Evolutionary conservation across 2,888 invertebrate species (phyloP), one percentile per base, ranked within the genome.

Genomic region (Nycteola revayana): DNA sequence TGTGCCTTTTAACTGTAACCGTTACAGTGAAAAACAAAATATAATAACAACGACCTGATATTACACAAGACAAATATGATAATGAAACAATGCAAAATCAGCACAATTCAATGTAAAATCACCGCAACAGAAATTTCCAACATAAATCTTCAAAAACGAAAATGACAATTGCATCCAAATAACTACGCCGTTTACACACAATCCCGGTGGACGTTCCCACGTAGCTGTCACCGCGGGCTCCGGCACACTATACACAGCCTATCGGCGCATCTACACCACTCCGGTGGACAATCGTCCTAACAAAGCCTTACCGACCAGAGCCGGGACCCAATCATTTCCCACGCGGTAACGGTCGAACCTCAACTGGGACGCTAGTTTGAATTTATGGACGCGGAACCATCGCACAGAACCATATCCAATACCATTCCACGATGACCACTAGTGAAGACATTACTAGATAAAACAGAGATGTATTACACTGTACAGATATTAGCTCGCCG

Each of bases 201-300:
- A 75, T 72, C 72, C 73, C 73, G 72, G 66, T 64, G 56, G 63
- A 42, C 40, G 71, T 87, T 88, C 87, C 87, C 87, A 86, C 82
- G 82, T 79, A 76, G 77, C 84, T 86, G 85, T 87, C 85, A 83
- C 75, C 73, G 75, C 68, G 66, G 66, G 69, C 75, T 60, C 63
- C 71, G 66, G 60, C 67, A 30, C 43, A 47, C 55, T 63, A 65
- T 59, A 62, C 65, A 62, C 70, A 58, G 75, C 68, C 73, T 88
- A 88, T 87, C 87, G 79, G 67, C 65, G 60, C 81, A 87, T 87
- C 87, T 87, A 82, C 80, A 75, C 77, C 75, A 75, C 77, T 73
- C 77, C 70, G 67, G 85, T 85, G 87, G 86, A 88, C 87, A 87
- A 83, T 86, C 85, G 80, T 78, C 85, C 80, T 85, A 88, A 87